These are phyloP conservation scores for Melangyna quadrimaculata DNA, from an alignment of 2,888 invertebrate species.

Conservation along the genomic window DNA sequence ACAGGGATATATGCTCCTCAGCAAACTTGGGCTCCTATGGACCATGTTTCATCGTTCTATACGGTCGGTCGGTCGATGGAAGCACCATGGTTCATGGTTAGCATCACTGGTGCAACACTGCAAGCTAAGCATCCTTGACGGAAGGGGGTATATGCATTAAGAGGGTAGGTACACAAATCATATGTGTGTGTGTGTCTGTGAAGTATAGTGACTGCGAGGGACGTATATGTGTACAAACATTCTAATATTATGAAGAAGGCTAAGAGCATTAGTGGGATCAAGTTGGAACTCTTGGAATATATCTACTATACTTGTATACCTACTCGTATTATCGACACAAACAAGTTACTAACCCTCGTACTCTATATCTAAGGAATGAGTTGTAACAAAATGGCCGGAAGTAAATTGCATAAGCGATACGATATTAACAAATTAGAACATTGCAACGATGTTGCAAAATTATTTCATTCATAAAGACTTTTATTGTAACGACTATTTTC, in stretches of 20 bases:
- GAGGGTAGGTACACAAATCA: slow-evolving; percentile 45
- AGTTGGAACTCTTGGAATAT: slow-evolving; percentile 13
- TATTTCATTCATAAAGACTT: slow-evolving; percentile 3
- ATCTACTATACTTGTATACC: neutral
- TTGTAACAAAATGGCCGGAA: slow-evolving; percentile 13
- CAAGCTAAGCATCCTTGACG: slow-evolving; percentile 45
- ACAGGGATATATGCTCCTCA: slow-evolving; percentile 39
- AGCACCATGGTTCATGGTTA: slow-evolving; percentile 30
- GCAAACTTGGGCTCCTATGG: neutral
- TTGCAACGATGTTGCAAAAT: neutral
- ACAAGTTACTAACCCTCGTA: neutral
- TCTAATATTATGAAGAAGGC: slow-evolving; percentile 29
- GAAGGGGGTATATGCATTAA: slow-evolving; percentile 36
- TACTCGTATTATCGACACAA: too few relatives aligned
- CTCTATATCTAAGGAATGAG: neutral
- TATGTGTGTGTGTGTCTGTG: neutral
- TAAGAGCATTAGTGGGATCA: slow-evolving; percentile 54
- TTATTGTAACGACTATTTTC: neutral
- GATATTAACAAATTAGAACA: neutral
- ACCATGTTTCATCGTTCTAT: slow-evolving; percentile 23
- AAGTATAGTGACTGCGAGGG: neutral
- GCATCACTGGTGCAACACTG: slow-evolving; percentile 23
- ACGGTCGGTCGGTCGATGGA: slow-evolving; percentile 3
- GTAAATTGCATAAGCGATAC: slow-evolving; percentile 14
- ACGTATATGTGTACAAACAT: neutral